A percentile compares a stretch with the other conserved stretches of the same genome.
Evolutionary conservation across 2,113 vertebrate genomes (phyloP).

Genomic region (Motacilla tschutschensis): DNA sequence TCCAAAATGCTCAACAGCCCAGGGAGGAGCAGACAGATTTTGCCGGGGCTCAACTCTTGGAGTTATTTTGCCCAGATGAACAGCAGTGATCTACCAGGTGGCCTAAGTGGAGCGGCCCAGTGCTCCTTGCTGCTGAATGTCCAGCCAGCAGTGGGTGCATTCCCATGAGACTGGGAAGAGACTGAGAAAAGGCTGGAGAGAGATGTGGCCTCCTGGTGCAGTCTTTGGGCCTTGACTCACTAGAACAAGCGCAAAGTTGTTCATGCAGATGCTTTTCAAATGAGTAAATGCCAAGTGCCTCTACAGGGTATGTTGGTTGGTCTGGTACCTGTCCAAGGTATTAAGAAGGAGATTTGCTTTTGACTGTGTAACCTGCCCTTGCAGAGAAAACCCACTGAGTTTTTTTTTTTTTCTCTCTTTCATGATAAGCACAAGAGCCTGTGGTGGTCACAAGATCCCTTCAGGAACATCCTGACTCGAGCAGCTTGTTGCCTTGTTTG

Average conservation of each 20-base stretch:
- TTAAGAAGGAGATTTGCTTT: background rate
- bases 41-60: background rate
- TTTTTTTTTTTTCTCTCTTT: background rate
- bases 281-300: background rate
- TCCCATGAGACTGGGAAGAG: background rate
- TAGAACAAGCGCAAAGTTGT: background rate
- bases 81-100: background rate
- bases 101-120: background rate
- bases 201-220: background rate
- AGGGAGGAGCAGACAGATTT: background rate
- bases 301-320: background rate
- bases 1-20: background rate
- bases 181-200: background rate
- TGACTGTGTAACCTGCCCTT: background rate
- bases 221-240: background rate
- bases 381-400: background rate
- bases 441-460: background rate
- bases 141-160: background rate
- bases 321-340: background rate
- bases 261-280: background rate
- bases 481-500: background rate
- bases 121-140: background rate
- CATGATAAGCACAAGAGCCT: background rate
- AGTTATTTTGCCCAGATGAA: background rate
- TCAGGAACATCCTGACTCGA: conserved; percentile 13